Percentiles rank a stretch among this genome's conserved stretches.
Evolutionary conservation across 2,888 invertebrate genomes (phyloP).

Genomic region (Clusia tigrina): DNA sequence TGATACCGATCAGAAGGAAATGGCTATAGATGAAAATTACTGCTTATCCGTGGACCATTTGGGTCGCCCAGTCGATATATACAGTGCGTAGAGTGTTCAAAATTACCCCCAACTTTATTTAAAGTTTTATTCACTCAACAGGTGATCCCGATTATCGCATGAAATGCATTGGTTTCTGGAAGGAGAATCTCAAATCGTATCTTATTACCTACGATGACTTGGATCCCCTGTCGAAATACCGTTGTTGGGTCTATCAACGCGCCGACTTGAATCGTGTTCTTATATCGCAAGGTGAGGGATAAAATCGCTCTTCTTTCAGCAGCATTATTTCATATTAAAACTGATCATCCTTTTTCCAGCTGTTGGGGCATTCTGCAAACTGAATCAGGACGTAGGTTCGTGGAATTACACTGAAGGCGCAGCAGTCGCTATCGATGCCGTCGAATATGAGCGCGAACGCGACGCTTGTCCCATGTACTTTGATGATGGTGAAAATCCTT

Average conservation of each 20-base stretch:
- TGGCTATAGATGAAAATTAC: constrained; percentile 93
- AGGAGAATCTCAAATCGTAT: constrained; percentile 96
- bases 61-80: constrained; percentile 93
- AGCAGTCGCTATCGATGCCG: constrained; percentile 88
- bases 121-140: constrained; percentile 26
- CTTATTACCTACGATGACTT: constrained; percentile 94
- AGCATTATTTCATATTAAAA: not conserved
- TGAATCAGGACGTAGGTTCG: constrained; percentile 89
- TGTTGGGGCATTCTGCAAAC: constrained; percentile 89
- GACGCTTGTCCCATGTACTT: constrained; percentile 98
- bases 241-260: constrained; percentile 98
- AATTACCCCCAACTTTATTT: not conserved
- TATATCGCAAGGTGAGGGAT: constrained; percentile 70
- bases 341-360: constrained; percentile 65
- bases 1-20: constrained; percentile 92
- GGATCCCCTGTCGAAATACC: constrained; percentile 93
- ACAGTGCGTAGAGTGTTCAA: constrained; percentile 65
- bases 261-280: constrained; percentile 89
- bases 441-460: constrained; percentile 90
- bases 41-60: constrained; percentile 96
- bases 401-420: constrained; percentile 92
- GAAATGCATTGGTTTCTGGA: constrained; percentile 98
- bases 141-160: constrained; percentile 92
- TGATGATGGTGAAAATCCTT: constrained; percentile 91
- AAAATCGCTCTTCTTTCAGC: not conserved